Percentiles rank a stretch among this genome's conserved stretches.
Evolutionary conservation across 1,140 invertebrate genomes (phyloP).

Genomic region (Oncopeltus fasciatus): DNA sequence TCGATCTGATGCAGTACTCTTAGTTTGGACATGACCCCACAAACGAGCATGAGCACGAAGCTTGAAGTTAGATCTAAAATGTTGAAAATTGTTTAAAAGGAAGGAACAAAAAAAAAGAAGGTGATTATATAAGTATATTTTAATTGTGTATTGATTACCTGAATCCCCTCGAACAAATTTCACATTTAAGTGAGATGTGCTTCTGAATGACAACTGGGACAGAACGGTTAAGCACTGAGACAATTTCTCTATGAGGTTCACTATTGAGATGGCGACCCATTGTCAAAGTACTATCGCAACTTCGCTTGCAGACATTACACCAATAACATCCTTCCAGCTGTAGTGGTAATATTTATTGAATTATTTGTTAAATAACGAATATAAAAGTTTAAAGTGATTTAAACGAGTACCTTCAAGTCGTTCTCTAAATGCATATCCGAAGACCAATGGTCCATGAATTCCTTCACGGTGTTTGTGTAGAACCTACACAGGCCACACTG

Average conservation of each 20-base stretch:
- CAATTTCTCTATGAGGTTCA: constrained; percentile 49
- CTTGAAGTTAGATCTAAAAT: constrained; percentile 47
- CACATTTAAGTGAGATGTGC: constrained; percentile 35
- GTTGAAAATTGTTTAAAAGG: not conserved
- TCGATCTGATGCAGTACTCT: constrained; percentile 39
- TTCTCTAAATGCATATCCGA: constrained; percentile 42
- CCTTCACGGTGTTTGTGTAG: constrained; percentile 60
- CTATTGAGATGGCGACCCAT: constrained; percentile 56
- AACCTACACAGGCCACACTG: constrained; percentile 70
- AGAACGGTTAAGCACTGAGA: constrained; percentile 57
- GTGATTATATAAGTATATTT: not conserved
- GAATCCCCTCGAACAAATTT: constrained; percentile 44
- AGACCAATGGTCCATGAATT: constrained; percentile 60
- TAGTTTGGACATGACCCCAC: constrained; percentile 34
- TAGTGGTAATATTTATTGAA: too few relatives aligned
- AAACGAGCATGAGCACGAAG: constrained; percentile 44
- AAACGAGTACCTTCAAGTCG: constrained; percentile 33
- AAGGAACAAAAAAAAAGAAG: not conserved
- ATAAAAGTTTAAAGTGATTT: too few relatives aligned
- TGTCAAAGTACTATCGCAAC: constrained; percentile 43
- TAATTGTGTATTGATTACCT: constrained; percentile 30
- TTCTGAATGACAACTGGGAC: constrained; percentile 64
- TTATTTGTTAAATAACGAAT: too few relatives aligned
- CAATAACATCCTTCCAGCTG: constrained; percentile 41
- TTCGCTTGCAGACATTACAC: constrained; percentile 62